A percentile compares a stretch with the other conserved stretches of the same genome.
Evolutionary conservation across 2,797 vertebrate species (phyloP).

Genomic region (Psittacula derbiana): DNA sequence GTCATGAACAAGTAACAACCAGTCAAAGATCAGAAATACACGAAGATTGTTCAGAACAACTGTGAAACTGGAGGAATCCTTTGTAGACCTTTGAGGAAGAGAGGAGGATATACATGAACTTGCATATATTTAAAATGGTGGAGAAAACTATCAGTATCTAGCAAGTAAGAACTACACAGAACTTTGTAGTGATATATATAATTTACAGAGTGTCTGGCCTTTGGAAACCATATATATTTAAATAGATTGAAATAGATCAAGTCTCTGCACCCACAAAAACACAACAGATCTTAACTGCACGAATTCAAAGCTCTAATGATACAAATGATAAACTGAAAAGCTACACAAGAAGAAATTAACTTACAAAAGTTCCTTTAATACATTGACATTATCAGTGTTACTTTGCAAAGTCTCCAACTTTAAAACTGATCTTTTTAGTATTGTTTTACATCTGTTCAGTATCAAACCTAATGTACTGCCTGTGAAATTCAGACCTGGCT

Average conservation of each 20-base stretch:
- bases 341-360: neutral
- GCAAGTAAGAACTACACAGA: neutral
- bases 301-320: neutral
- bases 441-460: neutral
- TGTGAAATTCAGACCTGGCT: constrained; percentile 17
- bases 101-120: neutral
- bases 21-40: constrained; percentile 96
- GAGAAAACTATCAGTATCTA: neutral
- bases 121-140: neutral
- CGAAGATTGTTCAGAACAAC: constrained; percentile 95
- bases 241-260: neutral
- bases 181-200: neutral
- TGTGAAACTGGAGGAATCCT: constrained; percentile 93
- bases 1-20: constrained; percentile 89
- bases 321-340: neutral
- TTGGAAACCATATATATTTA: neutral
- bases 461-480: neutral
- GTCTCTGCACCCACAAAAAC: neutral
- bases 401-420: neutral
- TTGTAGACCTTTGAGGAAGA: constrained; percentile 82
- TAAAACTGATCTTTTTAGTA: neutral
- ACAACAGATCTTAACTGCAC: neutral
- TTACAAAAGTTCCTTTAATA: neutral
- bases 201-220: neutral
- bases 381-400: neutral